A percentile compares a stretch with the other conserved stretches of the same genome.
Evolutionary conservation across 2,113 vertebrate genomes (phyloP).

Genomic region (Gymnogyps californianus): DNA sequence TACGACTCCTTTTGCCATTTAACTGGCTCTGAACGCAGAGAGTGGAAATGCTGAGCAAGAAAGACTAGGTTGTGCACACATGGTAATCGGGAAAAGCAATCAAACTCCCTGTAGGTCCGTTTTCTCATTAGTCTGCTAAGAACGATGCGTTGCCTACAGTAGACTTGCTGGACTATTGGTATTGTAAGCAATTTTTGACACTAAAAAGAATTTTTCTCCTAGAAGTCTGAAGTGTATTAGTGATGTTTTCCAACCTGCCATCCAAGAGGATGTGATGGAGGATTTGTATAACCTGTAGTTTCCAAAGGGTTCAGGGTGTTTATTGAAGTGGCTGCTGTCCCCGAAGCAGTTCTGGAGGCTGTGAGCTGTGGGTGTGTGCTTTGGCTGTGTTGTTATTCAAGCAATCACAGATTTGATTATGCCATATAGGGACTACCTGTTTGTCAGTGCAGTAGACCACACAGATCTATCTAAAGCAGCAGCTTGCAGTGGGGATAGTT

Average conservation of each 20-base stretch:
- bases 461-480: not conserved
- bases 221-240: not conserved
- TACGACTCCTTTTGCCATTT: not conserved
- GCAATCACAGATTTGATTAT: not conserved
- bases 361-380: not conserved
- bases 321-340: not conserved
- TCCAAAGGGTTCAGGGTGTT: not conserved
- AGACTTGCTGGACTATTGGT: not conserved
- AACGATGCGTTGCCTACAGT: fast-evolving
- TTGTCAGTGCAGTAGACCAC: not conserved
- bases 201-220: not conserved
- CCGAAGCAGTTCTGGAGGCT: not conserved
- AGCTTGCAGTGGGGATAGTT: not conserved
- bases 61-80: not conserved
- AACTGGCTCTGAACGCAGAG: not conserved
- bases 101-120: not conserved
- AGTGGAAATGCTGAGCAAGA: conserved; percentile 21
- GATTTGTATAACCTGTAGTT: fast-evolving
- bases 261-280: not conserved
- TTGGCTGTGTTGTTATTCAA: not conserved
- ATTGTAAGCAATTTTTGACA: not conserved
- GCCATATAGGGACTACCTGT: not conserved
- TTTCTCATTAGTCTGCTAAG: fast-evolving
- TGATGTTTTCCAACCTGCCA: not conserved
- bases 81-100: not conserved